Percentiles rank a stretch among this genome's conserved stretches.
Evolutionary conservation across 2,888 invertebrate species (phyloP).

Genomic region (Molanna angustata): DNA sequence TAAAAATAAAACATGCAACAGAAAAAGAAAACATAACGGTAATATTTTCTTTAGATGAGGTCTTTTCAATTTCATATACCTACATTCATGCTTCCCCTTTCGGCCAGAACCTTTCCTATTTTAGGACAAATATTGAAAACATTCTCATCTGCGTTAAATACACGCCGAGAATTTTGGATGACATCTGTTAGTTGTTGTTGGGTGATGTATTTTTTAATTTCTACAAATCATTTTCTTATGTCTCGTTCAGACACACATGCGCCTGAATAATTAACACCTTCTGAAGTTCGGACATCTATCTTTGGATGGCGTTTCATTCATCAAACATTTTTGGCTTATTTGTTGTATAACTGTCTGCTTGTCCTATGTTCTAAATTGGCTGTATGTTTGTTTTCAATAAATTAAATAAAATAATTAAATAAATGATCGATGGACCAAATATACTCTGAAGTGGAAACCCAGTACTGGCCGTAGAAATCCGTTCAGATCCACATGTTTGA

Average conservation of each 20-base stretch:
- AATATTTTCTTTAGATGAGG: slow-evolving; percentile 6
- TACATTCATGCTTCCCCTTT: slow-evolving; percentile 2
- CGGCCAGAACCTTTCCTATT: not conserved
- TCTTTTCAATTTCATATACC: not conserved
- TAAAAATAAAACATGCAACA: not conserved
- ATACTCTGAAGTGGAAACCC: too few species aligned
- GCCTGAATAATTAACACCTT: not conserved
- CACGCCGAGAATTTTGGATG: not conserved
- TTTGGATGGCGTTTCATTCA: not conserved
- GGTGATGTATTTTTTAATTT: not conserved
- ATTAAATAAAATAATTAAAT: too few species aligned
- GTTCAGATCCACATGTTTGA: too few species aligned
- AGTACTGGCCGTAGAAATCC: too few species aligned
- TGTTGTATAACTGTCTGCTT: too few species aligned
- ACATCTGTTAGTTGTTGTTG: not conserved
- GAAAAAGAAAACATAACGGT: slow-evolving; percentile 6
- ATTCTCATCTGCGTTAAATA: not conserved
- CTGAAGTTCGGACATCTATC: not conserved
- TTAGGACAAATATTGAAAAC: not conserved
- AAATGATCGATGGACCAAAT: too few species aligned
- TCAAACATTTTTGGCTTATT: too few species aligned
- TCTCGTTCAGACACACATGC: not conserved
- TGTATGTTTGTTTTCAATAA: too few species aligned
- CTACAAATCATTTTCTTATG: not conserved
- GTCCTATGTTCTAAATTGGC: too few species aligned